Conservation (phyloP, 2,797 vertebrate genomes). For the Chelonia mydas region DNA sequence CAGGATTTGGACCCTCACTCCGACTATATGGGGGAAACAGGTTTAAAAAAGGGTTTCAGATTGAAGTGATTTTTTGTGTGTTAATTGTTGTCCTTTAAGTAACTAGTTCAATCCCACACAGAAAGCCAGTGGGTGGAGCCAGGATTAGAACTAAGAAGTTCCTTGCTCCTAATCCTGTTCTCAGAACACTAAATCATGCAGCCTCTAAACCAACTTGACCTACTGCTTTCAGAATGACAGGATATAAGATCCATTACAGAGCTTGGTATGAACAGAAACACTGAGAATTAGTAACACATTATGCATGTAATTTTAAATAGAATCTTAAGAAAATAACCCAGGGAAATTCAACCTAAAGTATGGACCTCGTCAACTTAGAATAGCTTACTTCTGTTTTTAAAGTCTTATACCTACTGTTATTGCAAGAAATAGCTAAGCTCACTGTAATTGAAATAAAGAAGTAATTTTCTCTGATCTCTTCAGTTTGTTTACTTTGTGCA, state of each 20-base stretch:
- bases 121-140: not conserved
- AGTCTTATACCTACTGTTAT: not conserved
- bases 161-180: not conserved
- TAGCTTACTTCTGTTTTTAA: not conserved
- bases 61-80: not conserved
- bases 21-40: not conserved
- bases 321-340: not conserved
- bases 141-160: not conserved
- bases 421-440: not conserved
- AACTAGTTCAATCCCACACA: not conserved
- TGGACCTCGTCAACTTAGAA: not conserved
- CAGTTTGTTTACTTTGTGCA: not conserved
- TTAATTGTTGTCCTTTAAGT: not conserved
- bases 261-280: not conserved
- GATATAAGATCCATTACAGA: not conserved
- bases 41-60: not conserved
- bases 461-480: not conserved
- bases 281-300: not conserved
- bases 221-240: not conserved
- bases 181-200: not conserved
- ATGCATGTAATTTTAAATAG: not conserved
- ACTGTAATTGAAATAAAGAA: not conserved
- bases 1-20: not conserved
- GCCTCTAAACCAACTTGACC: not conserved
- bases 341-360: not conserved